Percentiles rank a stretch among this genome's conserved stretches.
phyloP scores from a whole-genome alignment of 1,140 invertebrate species.

The Melanaphis sacchari region DNA sequence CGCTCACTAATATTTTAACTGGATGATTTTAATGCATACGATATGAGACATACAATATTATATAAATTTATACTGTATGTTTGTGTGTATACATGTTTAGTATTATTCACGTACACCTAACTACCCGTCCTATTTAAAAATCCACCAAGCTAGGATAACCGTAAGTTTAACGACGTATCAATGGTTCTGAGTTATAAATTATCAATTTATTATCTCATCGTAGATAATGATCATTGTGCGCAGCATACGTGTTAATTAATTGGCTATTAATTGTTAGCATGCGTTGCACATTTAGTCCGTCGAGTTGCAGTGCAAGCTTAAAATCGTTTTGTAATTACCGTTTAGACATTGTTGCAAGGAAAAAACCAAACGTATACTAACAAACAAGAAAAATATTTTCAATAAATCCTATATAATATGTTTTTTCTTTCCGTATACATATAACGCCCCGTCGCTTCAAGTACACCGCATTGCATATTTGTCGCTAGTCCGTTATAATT shows the following conservation, averaged over 20 bases:
- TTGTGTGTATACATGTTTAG: neutral
- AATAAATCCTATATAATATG: neutral
- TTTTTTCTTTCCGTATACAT: neutral
- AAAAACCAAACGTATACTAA: slow-evolving; percentile 4
- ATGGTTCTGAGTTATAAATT: neutral
- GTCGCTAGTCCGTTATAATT: slow-evolving; percentile 54
- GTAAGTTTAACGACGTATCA: neutral
- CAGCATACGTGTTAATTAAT: slow-evolving; percentile 22
- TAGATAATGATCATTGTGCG: neutral
- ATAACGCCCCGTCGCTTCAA: neutral
- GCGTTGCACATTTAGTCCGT: neutral
- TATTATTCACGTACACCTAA: neutral
- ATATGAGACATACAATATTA: neutral
- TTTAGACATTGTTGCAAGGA: neutral
- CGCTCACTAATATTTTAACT: neutral
- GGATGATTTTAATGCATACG: neutral
- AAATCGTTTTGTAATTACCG: slow-evolving; percentile 43
- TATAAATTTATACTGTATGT: neutral
- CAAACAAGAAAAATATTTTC: slow-evolving; percentile 3
- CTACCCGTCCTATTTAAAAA: neutral
- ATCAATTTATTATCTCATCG: neutral
- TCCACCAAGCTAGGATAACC: neutral
- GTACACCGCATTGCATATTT: slow-evolving; percentile 9
- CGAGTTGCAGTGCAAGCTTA: neutral
- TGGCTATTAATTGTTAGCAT: slow-evolving; percentile 28